A percentile compares a stretch with the other conserved stretches of the same genome.
Evolutionary conservation across 2,797 vertebrate species (phyloP).

Genomic region (Okamejei kenojei): DNA sequence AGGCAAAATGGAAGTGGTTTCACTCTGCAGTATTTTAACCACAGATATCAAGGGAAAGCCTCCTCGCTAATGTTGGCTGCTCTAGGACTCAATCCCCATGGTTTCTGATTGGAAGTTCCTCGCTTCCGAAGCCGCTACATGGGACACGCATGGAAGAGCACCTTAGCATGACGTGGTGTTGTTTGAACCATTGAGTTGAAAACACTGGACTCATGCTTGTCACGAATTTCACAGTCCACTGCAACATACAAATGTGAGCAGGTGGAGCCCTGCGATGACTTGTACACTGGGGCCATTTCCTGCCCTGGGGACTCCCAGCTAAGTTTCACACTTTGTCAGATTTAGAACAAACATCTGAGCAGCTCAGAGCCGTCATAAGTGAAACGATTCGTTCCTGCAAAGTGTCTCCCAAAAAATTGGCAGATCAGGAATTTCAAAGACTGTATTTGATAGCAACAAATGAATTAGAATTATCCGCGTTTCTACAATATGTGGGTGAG

Average conservation of each 20-base stretch:
- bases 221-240: not conserved
- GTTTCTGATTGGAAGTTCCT: not conserved
- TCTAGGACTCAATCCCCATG: not conserved
- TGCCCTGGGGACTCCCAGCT: not conserved
- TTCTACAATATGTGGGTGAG: not conserved
- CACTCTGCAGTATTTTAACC: not conserved
- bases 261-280: not conserved
- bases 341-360: slow-evolving; percentile 24
- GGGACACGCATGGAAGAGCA: not conserved
- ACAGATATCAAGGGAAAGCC: not conserved
- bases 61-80: not conserved
- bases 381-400: not conserved
- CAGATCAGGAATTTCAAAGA: not conserved
- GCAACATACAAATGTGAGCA: not conserved
- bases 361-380: not conserved
- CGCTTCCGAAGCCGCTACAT: not conserved
- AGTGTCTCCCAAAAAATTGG: not conserved
- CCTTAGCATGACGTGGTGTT: not conserved
- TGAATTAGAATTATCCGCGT: not conserved
- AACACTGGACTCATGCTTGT: not conserved
- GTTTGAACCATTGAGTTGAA: not conserved
- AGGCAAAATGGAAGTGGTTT: not conserved
- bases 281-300: not conserved
- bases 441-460: not conserved
- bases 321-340: not conserved